Conservation (phyloP, 2,888 invertebrate species). For the Netelia fuscicornis region DNA sequence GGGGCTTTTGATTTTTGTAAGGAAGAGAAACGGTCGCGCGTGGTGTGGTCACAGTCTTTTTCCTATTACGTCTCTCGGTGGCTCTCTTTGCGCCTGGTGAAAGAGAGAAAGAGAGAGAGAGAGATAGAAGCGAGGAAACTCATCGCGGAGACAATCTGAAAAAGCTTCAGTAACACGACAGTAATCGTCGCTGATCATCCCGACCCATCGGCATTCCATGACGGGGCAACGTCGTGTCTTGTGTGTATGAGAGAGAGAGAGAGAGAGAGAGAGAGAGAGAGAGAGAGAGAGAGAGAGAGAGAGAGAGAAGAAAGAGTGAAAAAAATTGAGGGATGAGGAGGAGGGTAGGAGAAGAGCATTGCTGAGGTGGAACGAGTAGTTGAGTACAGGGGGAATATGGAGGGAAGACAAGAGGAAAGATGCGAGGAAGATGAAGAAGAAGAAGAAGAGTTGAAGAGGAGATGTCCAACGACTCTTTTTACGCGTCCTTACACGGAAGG, state of each 20-base stretch:
- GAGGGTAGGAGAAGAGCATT: constrained; percentile 18
- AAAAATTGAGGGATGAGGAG: no score
- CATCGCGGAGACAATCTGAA: constrained; percentile 61
- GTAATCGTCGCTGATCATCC: constrained; percentile 79
- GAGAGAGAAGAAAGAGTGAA: no score
- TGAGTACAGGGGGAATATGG: background rate
- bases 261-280: background rate
- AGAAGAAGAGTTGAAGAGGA: constrained; percentile 44
- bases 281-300: no score
- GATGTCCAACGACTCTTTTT: constrained; percentile 67
- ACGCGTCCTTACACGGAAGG: constrained; percentile 58
- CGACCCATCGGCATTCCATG: constrained; percentile 72
- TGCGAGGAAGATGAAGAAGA: constrained; percentile 44
- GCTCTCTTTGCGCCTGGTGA: constrained; percentile 13
- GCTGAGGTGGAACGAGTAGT: constrained; percentile 46
- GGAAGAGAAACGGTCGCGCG: constrained; percentile 19
- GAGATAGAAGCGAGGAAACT: constrained; percentile 12
- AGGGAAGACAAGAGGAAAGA: constrained; percentile 34
- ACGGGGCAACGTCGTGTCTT: constrained; percentile 36
- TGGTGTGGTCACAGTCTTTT: constrained; percentile 44
- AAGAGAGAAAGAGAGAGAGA: constrained; percentile 23
- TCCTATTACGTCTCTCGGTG: constrained; percentile 21
- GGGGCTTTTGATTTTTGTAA: constrained; percentile 16
- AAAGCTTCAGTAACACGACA: constrained; percentile 74
- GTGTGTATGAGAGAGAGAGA: no score